Percentiles rank a stretch among this genome's conserved stretches.
phyloP scores from a whole-genome alignment of 1,140 invertebrate genomes.

The Parapsyche elsis region DNA sequence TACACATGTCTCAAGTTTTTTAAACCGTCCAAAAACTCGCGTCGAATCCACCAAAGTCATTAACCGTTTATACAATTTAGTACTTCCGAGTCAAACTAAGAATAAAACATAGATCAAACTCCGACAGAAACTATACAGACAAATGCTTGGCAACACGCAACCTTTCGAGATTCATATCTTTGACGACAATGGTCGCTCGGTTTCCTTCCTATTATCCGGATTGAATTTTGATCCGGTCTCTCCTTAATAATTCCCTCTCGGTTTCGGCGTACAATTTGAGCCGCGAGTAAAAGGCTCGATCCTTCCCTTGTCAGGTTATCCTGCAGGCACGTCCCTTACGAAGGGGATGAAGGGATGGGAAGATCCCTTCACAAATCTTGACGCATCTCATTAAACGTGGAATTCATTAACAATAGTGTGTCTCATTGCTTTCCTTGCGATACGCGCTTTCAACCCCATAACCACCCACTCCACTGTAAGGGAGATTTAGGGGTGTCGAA shows the following conservation, averaged over 20 bases:
- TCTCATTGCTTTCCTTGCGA: slow-evolving; percentile 10
- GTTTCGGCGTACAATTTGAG: not conserved
- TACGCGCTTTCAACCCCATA: slow-evolving; percentile 17
- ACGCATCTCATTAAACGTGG: slow-evolving; percentile 27
- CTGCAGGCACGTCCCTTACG: not conserved
- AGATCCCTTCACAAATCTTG: slow-evolving; percentile 25
- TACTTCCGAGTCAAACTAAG: too few relatives aligned
- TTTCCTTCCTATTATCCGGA: slow-evolving; percentile 7
- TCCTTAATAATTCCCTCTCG: slow-evolving; percentile 18
- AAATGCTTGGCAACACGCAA: too few relatives aligned
- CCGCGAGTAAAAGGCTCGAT: not conserved
- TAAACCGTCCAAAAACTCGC: too few relatives aligned
- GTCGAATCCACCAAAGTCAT: too few relatives aligned
- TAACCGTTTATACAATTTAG: too few relatives aligned
- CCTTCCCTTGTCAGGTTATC: slow-evolving; percentile 24
- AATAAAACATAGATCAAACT: too few relatives aligned
- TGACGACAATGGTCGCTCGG: not conserved
- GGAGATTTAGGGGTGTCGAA: not conserved
- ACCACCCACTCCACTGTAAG: not conserved
- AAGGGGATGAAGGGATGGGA: not conserved
- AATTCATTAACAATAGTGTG: slow-evolving; percentile 42
- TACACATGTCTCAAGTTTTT: too few relatives aligned
- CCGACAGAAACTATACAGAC: too few relatives aligned
- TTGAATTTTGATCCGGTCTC: slow-evolving; percentile 13
- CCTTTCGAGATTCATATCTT: not conserved